Evolutionary conservation across 2,113 vertebrate species (phyloP).

Genomic region (Sinocyclocheilus rhinocerous): DNA sequence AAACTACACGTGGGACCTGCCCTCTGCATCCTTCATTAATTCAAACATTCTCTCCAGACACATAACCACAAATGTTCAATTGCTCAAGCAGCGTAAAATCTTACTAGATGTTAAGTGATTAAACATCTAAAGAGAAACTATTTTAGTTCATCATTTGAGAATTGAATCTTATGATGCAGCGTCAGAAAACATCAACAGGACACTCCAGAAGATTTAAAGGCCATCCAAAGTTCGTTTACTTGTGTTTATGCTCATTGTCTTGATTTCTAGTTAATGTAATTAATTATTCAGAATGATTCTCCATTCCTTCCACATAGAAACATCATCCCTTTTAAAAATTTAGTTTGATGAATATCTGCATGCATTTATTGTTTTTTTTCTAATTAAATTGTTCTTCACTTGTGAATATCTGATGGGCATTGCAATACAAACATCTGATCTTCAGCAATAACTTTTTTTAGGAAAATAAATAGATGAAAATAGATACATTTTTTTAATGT

Average conservation of each 20-base stretch:
- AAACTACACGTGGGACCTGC: slow-evolving; percentile 63
- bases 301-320: no score
- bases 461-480: background rate
- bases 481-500: background rate
- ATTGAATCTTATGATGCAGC: background rate
- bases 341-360: background rate
- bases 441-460: background rate
- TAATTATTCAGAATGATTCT: background rate
- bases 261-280: no score
- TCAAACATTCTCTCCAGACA: background rate
- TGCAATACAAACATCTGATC: background rate
- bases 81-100: no score
- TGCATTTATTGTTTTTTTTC: no score
- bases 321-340: background rate
- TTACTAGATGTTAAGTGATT: background rate
- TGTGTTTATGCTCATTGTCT: no score
- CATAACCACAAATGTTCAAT: no score
- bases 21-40: background rate
- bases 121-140: background rate
- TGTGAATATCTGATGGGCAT: background rate
- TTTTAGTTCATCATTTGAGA: background rate
- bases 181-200: no score
- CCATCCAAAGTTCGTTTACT: background rate
- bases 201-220: background rate
- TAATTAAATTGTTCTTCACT: background rate